These are phyloP conservation scores for Falco biarmicus DNA, from an alignment of 2,797 vertebrate species.

Conservation along the genomic window DNA sequence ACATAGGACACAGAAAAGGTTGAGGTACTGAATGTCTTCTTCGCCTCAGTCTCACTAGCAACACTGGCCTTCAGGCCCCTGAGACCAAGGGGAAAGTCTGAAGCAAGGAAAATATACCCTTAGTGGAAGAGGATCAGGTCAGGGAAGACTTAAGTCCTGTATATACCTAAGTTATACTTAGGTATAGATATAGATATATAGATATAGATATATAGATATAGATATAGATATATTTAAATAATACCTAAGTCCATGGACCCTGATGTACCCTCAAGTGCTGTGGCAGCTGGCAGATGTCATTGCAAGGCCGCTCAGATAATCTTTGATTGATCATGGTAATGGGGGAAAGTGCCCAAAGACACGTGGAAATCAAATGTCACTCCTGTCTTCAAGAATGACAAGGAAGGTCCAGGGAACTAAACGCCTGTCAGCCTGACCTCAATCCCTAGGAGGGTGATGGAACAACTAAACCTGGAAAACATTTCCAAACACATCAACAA, in stretches of 20 bases:
- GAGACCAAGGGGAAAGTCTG: not conserved
- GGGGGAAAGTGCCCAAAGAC: not conserved
- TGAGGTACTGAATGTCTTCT: not conserved
- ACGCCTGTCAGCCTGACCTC: not conserved
- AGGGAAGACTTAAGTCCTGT: not conserved
- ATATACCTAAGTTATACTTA: no score
- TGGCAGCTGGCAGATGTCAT: not conserved
- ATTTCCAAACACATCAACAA: not conserved
- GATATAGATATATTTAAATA: no score
- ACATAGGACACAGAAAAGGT: not conserved
- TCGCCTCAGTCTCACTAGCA: not conserved
- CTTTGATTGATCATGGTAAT: no score
- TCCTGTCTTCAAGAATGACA: not conserved
- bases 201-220: no score
- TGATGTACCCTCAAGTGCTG: not conserved
- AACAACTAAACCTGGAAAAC: not conserved
- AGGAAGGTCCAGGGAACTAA: not conserved
- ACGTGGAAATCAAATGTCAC: not conserved
- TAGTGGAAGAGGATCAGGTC: not conserved
- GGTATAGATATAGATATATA: no score
- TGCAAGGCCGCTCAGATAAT: not conserved
- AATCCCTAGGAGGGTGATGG: not conserved
- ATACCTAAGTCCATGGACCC: not conserved
- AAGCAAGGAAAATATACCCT: not conserved
- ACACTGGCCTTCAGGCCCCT: not conserved